Evolutionary conservation across 2,888 invertebrate genomes (phyloP).

Genomic region (Trichopria drosophilae): DNA sequence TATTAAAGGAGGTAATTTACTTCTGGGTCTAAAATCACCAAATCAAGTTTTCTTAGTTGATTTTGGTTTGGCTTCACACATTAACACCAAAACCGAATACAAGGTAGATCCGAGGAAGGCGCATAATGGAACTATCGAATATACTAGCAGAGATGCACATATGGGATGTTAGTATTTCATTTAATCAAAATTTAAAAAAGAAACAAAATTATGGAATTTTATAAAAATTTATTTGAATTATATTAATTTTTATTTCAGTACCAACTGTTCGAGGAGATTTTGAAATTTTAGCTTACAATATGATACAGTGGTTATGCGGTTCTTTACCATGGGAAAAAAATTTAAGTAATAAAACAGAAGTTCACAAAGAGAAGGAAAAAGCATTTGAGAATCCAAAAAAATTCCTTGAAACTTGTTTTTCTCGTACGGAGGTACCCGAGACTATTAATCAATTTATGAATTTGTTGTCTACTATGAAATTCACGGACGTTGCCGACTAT

Average conservation of each 20-base stretch:
- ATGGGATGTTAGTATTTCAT: slow-evolving; percentile 64
- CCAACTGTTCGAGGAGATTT: slow-evolving; percentile 88
- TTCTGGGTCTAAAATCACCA: slow-evolving; percentile 71
- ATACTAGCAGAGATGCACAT: slow-evolving; percentile 95
- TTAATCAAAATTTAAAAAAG: slow-evolving; percentile 1
- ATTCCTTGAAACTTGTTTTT: slow-evolving; percentile 59
- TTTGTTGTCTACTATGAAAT: slow-evolving; percentile 69
- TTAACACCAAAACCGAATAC: slow-evolving; percentile 73
- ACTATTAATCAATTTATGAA: slow-evolving; percentile 62
- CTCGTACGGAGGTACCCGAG: slow-evolving; percentile 52
- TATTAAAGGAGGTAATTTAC: slow-evolving; percentile 92
- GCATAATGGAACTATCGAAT: slow-evolving; percentile 97
- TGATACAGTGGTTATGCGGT: slow-evolving; percentile 88
- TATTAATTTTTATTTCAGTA: slow-evolving; percentile 58
- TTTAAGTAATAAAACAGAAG: slow-evolving; percentile 64
- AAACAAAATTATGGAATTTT: neutral
- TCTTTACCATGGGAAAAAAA: slow-evolving; percentile 82
- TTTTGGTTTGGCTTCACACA: slow-evolving; percentile 85
- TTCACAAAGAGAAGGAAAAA: slow-evolving; percentile 71
- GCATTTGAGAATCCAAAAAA: slow-evolving; percentile 65
- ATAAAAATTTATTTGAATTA: slow-evolving; percentile 9
- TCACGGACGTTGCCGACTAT: slow-evolving; percentile 76
- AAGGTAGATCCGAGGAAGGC: slow-evolving; percentile 88
- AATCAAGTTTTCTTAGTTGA: slow-evolving; percentile 87
- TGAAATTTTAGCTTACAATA: slow-evolving; percentile 91